Evolutionary conservation across 2,797 vertebrate species (phyloP).

Genomic region (Enteromius mattozi): DNA sequence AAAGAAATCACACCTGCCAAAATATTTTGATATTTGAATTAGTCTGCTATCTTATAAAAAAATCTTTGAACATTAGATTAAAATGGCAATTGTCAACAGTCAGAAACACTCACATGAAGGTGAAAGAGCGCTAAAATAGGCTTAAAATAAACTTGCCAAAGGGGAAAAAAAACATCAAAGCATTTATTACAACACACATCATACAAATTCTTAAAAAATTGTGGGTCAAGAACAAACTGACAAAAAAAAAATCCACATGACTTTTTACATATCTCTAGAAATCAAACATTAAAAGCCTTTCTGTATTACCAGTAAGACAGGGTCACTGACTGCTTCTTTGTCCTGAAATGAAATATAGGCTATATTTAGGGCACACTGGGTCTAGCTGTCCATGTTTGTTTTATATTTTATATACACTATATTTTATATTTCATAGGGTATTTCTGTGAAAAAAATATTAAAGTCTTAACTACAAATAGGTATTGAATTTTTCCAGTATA

Average conservation of each 20-base stretch:
- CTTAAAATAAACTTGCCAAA: constrained; percentile 76
- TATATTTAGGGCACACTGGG: constrained; percentile 10
- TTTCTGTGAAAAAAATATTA: not conserved
- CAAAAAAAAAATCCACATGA: constrained; percentile 9
- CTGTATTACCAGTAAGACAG: constrained; percentile 43
- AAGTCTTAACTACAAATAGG: not conserved
- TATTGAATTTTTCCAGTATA: not conserved
- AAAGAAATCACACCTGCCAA: constrained; percentile 75
- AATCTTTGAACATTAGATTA: constrained; percentile 68
- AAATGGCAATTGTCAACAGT: constrained; percentile 75
- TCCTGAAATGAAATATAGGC: constrained; percentile 44
- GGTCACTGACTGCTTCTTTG: constrained; percentile 47
- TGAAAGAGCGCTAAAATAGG: constrained; percentile 72
- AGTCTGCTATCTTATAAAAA: constrained; percentile 68
- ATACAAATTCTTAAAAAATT: constrained; percentile 59
- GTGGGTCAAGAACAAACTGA: constrained; percentile 58
- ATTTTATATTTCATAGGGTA: not conserved
- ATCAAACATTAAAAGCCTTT: constrained; percentile 54
- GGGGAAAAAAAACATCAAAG: constrained; percentile 56
- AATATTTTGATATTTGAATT: constrained; percentile 80
- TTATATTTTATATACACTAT: not conserved
- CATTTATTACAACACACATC: constrained; percentile 67
- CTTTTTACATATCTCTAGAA: constrained; percentile 42
- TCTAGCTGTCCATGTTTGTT: not conserved
- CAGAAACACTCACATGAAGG: constrained; percentile 61